Evolutionary conservation across 2,888 invertebrate species (phyloP).

Genomic region (Nudaria mundana): DNA sequence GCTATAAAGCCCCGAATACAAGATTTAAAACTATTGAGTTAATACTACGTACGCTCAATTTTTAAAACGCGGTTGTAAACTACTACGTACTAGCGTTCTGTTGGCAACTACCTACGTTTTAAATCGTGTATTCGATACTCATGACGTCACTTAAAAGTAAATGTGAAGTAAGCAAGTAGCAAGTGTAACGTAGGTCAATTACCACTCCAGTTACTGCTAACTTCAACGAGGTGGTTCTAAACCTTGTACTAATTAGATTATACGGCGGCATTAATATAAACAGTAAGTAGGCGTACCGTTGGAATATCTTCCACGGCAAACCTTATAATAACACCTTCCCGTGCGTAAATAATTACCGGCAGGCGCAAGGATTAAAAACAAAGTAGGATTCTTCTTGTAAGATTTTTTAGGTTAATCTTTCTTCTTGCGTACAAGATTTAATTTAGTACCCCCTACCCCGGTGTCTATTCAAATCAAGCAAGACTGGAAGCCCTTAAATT

Average conservation of each 20-base stretch:
- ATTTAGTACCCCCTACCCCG: no score
- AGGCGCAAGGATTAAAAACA: neutral
- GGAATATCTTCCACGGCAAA: neutral
- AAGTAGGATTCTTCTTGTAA: neutral
- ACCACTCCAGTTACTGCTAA: conserved; percentile 7
- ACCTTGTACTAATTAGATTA: conserved; percentile 25
- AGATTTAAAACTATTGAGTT: no score
- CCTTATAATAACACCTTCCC: neutral
- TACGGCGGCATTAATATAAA: neutral
- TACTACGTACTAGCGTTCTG: no score
- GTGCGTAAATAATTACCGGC: neutral
- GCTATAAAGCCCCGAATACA: no score
- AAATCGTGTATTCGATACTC: no score
- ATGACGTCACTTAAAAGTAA: no score
- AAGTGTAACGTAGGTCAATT: neutral
- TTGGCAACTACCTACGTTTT: no score
- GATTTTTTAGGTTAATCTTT: neutral
- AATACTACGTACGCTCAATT: no score
- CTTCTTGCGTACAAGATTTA: neutral
- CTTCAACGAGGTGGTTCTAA: conserved; percentile 25
- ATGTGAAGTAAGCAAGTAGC: no score
- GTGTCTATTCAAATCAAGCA: no score
- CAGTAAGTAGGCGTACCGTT: neutral
- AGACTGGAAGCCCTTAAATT: no score
- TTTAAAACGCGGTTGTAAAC: no score